Evolutionary conservation across 1,140 invertebrate species (phyloP), one percentile per base, ranked within the genome.

Genomic region (Neodiprion pinetum): DNA sequence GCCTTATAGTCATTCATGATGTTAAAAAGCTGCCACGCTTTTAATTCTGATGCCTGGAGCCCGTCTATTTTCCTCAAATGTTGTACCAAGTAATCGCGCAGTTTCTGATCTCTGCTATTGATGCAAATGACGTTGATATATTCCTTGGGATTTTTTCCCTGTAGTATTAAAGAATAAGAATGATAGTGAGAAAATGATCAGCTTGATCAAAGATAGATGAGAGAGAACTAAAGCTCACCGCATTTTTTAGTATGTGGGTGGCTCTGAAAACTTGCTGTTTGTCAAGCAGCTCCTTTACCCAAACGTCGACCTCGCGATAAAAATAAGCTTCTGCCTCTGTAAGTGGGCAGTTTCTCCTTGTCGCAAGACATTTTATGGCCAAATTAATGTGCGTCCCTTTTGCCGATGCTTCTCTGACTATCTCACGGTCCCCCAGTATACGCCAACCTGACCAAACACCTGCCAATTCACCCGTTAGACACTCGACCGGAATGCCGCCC

Each of bases 191-290:
- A 40, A 67, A 68, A 53, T 0, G 47, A 68, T 12, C 1, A 40
- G 48, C 21, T 49, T 17, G 47, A 71, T 53, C 21, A 76, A 40
- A 61, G 14, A 75, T 72, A 50, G 65, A 67, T 9, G 21, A 17
- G 50, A 71, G n/a, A 70, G 61, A 53, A 70, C 61, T 68, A 11
- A 67, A 11, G 77, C 76, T 48, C 79, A 85, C 85, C 40, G 91
- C 89, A 85, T 93, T 93, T 74, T 87, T 88, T 72, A 93, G 80
- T 77, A 93, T 89, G 84, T 92, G 92, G 12, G 91, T 88, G 48
- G 91, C 92, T 86, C 90, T 90, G 77, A 90, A 91, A 80, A 92
- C 90, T 81, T 93, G 91, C 79, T 89, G 90, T 74, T 91, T 87
- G n/a, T 87, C 82, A 28, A 93, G 78, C 47, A 93, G 83, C 80